Conservation (phyloP, 1,140 invertebrate species). For the Bombus sylvicola region DNA sequence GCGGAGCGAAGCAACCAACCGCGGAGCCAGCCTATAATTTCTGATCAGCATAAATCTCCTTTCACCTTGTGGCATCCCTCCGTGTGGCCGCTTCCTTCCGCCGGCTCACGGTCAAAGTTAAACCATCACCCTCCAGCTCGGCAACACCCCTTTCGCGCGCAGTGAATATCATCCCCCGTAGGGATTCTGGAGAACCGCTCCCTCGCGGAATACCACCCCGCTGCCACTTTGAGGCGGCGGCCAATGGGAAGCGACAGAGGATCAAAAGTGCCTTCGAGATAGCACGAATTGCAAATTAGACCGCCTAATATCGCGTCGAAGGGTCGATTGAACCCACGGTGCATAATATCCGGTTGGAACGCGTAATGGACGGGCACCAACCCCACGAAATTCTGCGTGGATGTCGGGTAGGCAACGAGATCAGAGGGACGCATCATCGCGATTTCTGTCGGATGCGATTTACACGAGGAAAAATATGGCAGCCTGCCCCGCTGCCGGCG, state of each 20-base stretch:
- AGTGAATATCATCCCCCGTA: slow-evolving; percentile 39
- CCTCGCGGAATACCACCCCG: not conserved
- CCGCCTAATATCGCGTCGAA: slow-evolving; percentile 50
- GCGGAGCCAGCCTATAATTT: slow-evolving; percentile 73
- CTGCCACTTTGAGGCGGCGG: slow-evolving; percentile 60
- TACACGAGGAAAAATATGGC: slow-evolving; percentile 20
- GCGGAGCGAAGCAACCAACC: slow-evolving; percentile 61
- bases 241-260: slow-evolving; percentile 60
- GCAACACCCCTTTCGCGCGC: not conserved
- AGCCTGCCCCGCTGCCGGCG: not conserved
- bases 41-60: slow-evolving; percentile 75
- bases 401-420: slow-evolving; percentile 19
- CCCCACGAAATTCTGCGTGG: not conserved
- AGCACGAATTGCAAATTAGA: slow-evolving; percentile 69
- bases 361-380: not conserved
- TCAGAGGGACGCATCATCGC: not conserved
- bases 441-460: not conserved
- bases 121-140: slow-evolving; percentile 29
- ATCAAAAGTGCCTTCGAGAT: slow-evolving; percentile 65
- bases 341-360: slow-evolving; percentile 59
- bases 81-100: slow-evolving; percentile 50
- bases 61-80: slow-evolving; percentile 38
- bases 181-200: slow-evolving; percentile 3
- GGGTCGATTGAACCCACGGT: slow-evolving; percentile 31
- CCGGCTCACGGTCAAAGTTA: slow-evolving; percentile 64